Evolutionary conservation across 2,888 invertebrate species (phyloP).

Genomic region (Rhogogaster chlorosoma): DNA sequence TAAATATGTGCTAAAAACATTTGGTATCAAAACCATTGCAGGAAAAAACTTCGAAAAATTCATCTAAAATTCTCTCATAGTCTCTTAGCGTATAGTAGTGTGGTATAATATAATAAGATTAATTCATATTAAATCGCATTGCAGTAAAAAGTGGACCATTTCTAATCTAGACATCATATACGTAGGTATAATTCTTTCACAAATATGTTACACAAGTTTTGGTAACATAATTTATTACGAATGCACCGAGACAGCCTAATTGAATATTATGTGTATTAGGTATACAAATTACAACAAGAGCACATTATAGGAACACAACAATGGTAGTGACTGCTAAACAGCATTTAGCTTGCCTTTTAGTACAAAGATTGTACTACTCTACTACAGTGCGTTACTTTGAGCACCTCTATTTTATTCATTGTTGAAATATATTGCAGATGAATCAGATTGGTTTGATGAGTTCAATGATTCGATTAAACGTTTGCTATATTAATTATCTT

Average conservation of each 20-base stretch:
- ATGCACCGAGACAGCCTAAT: constrained; percentile 49
- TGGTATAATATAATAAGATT: constrained; percentile 26
- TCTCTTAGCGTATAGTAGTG: constrained; percentile 43
- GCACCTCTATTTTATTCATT: constrained; percentile 27
- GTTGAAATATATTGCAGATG: constrained; percentile 26
- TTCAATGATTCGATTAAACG: neutral
- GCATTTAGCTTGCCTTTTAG: constrained; percentile 6
- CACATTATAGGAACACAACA: constrained; percentile 48
- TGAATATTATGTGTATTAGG: constrained; percentile 42
- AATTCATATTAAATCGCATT: constrained; percentile 36
- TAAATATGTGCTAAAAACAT: constrained; percentile 69
- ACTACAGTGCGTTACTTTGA: constrained; percentile 35
- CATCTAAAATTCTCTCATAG: constrained; percentile 51
- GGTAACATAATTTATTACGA: constrained; percentile 29
- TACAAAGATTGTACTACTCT: constrained; percentile 34
- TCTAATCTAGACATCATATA: constrained; percentile 21
- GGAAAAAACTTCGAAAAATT: constrained; percentile 60
- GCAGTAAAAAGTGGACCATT: constrained; percentile 38
- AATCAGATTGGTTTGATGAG: neutral
- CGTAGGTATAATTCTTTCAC: constrained; percentile 8
- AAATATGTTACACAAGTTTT: constrained; percentile 25
- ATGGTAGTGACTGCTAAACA: constrained; percentile 44
- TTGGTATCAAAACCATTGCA: constrained; percentile 74
- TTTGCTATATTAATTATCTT: neutral
- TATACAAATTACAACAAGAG: constrained; percentile 46